Evolutionary conservation across 2,113 vertebrate genomes (phyloP).

Genomic region (Ptilonorhynchus violaceus): DNA sequence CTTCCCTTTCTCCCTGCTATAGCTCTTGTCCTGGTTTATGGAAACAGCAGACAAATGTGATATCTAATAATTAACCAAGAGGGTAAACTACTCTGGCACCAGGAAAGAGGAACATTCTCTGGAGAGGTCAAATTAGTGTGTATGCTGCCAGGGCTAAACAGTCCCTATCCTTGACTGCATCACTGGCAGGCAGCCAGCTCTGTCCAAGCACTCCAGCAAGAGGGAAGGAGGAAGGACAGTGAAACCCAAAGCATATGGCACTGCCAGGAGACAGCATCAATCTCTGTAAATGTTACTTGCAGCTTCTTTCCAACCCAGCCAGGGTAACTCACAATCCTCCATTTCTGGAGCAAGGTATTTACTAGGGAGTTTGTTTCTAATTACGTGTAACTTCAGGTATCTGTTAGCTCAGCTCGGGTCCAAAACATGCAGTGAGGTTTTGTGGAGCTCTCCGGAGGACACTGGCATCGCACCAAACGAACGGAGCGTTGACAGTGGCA

Average conservation of each 20-base stretch:
- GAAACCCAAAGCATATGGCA: not conserved
- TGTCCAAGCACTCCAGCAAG: not conserved
- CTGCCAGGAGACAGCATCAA: not conserved
- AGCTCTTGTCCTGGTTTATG: not conserved
- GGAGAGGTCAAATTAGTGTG: not conserved
- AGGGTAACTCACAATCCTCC: not conserved
- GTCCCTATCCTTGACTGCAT: not conserved
- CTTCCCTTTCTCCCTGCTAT: not conserved
- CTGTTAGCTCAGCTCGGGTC: not conserved
- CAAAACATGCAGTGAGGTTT: not conserved
- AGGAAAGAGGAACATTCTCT: not conserved
- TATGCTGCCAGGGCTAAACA: not conserved
- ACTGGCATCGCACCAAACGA: not conserved
- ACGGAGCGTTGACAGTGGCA: not conserved
- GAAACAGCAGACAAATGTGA: not conserved
- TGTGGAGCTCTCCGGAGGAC: not conserved
- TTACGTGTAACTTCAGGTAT: not conserved
- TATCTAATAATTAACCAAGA: not conserved
- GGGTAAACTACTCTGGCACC: not conserved
- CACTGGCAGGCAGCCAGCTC: not conserved
- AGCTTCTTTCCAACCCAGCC: not conserved
- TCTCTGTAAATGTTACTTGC: not conserved
- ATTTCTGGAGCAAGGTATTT: not conserved
- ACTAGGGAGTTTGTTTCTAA: not conserved
- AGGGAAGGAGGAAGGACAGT: not conserved